Conservation (phyloP, 2,113 vertebrate genomes). For the Phylloscopus trochilus region DNA sequence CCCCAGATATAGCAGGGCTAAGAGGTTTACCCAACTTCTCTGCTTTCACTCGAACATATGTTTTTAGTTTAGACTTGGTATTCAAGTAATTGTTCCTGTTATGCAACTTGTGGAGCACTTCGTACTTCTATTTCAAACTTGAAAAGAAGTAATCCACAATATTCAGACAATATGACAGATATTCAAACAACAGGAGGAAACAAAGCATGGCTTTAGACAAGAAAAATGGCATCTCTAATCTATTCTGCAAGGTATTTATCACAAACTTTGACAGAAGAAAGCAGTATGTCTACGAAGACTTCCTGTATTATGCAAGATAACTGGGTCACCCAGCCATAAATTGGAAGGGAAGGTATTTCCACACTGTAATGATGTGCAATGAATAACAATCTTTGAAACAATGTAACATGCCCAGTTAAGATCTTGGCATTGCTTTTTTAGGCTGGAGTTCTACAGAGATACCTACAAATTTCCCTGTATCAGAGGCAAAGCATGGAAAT, state of each 20-base stretch:
- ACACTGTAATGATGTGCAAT: neutral
- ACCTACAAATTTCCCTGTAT: neutral
- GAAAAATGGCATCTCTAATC: neutral
- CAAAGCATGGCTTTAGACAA: neutral
- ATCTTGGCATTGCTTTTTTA: neutral
- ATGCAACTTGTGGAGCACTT: neutral
- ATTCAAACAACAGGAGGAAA: neutral
- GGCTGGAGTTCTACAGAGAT: neutral
- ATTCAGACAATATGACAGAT: neutral
- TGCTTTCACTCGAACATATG: neutral
- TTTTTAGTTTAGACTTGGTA: neutral
- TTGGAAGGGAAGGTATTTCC: neutral
- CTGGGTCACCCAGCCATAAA: neutral
- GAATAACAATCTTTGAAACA: neutral
- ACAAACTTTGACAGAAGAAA: neutral
- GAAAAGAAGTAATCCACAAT: neutral
- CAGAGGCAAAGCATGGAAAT: neutral
- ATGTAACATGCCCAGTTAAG: neutral
- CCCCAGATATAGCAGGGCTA: neutral
- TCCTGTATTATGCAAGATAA: neutral
- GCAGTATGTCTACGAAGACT: neutral
- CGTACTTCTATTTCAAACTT: neutral
- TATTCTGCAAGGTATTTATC: neutral
- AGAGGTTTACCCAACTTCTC: neutral
- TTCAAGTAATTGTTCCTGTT: neutral